phyloP scores from a whole-genome alignment of 2,113 vertebrate genomes.

The Rana temporaria region DNA sequence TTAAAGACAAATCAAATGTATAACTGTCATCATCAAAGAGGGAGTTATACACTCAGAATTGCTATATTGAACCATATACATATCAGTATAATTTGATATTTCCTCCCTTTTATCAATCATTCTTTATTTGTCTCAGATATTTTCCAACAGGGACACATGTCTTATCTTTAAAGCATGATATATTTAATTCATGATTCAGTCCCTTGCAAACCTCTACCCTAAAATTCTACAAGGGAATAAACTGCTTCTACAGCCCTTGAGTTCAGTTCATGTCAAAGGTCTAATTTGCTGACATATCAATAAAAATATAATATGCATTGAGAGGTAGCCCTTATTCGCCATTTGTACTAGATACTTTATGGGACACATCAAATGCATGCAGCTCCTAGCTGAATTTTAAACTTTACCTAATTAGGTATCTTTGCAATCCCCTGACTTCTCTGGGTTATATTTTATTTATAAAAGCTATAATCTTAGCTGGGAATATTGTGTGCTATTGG shows the following conservation, averaged over 20 bases:
- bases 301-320: slow-evolving; percentile 43
- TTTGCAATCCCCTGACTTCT: neutral
- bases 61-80: no score
- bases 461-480: slow-evolving; percentile 4
- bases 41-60: no score
- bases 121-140: slow-evolving; percentile 17
- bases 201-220: slow-evolving; percentile 13
- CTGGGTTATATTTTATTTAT: slow-evolving; percentile 31
- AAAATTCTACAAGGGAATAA: slow-evolving; percentile 29
- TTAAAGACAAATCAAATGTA: no score
- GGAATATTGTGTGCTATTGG: slow-evolving; percentile 5
- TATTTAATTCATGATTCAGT: slow-evolving; percentile 26
- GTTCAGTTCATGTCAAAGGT: slow-evolving; percentile 28
- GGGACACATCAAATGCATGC: slow-evolving; percentile 27
- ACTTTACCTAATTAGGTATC: slow-evolving; percentile 34
- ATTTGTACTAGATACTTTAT: slow-evolving; percentile 1
- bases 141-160: slow-evolving; percentile 1
- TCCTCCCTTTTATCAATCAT: neutral
- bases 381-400: slow-evolving; percentile 35
- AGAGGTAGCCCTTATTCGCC: slow-evolving; percentile 16
- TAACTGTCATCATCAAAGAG: no score
- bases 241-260: slow-evolving; percentile 32
- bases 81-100: no score
- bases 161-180: neutral
- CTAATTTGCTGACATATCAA: slow-evolving; percentile 18